Percentiles rank a stretch among this genome's conserved stretches.
Evolutionary conservation across 2,113 vertebrate genomes (phyloP).

Genomic region (Mirza zaza): DNA sequence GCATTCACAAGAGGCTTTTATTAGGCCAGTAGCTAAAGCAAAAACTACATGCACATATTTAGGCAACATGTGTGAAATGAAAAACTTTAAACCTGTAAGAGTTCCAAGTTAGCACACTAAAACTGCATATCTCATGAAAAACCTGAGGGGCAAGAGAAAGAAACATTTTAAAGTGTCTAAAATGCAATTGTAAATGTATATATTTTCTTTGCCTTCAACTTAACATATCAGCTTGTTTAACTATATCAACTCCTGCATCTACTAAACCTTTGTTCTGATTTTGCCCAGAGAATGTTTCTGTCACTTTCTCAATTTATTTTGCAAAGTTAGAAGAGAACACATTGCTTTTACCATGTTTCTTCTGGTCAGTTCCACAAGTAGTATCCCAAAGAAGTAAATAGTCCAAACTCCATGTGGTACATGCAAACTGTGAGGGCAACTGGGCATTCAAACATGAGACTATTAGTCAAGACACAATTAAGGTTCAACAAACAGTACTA

Average conservation of each 20-base stretch:
- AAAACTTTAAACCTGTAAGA: slow-evolving; percentile 49
- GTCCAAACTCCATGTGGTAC: not conserved
- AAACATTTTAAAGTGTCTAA: not conserved
- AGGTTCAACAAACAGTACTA: not conserved
- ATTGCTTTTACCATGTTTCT: not conserved
- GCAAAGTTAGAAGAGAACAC: not conserved
- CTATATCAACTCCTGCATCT: not conserved
- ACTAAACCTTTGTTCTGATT: not conserved
- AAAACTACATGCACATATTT: slow-evolving; percentile 62
- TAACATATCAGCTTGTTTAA: slow-evolving; percentile 25
- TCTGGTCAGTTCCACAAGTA: not conserved
- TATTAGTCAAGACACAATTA: not conserved
- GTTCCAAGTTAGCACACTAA: not conserved
- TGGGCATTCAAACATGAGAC: not conserved
- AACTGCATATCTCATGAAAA: slow-evolving; percentile 4
- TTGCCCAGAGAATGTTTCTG: not conserved
- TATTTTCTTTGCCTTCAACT: slow-evolving; percentile 36
- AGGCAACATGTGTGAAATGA: slow-evolving; percentile 66
- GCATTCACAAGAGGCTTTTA: slow-evolving; percentile 76
- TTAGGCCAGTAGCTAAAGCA: slow-evolving; percentile 64
- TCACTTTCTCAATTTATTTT: not conserved
- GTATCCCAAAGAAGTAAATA: not conserved
- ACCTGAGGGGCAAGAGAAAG: not conserved
- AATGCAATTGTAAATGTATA: slow-evolving; percentile 3
- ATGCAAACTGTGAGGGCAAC: not conserved